Evolutionary conservation across 2,888 invertebrate species (phyloP).

Genomic region (Cotesia congregata): DNA sequence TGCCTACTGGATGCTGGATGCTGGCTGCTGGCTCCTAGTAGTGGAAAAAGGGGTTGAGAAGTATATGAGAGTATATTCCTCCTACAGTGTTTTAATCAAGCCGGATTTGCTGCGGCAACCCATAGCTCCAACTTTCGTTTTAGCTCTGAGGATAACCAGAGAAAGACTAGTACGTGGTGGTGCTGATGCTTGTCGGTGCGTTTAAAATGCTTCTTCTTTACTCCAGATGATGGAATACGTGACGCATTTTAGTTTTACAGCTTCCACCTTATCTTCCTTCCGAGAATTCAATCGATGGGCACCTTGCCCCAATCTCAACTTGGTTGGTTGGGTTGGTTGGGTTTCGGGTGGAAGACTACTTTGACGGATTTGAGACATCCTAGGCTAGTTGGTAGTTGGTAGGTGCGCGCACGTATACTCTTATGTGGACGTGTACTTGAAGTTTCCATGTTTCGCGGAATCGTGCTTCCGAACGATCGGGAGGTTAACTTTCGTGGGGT

Average conservation of each 20-base stretch:
- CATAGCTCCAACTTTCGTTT: slow-evolving; percentile 70
- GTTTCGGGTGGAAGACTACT: slow-evolving; percentile 17
- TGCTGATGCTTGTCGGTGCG: slow-evolving; percentile 22
- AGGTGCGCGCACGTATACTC: slow-evolving; percentile 39
- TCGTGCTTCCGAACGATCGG: slow-evolving; percentile 3
- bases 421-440: slow-evolving; percentile 22
- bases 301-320: slow-evolving; percentile 13
- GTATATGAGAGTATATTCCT: slow-evolving; percentile 61
- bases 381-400: slow-evolving; percentile 41
- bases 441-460: slow-evolving; percentile 32
- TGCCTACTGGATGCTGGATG: slow-evolving; percentile 23
- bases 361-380: slow-evolving; percentile 38
- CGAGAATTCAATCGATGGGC: slow-evolving; percentile 31
- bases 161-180: not conserved
- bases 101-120: slow-evolving; percentile 71
- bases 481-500: not conserved
- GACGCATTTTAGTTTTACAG: slow-evolving; percentile 31
- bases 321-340: not conserved
- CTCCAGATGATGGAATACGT: slow-evolving; percentile 30
- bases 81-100: slow-evolving; percentile 71
- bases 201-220: slow-evolving; percentile 25
- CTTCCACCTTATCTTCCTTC: slow-evolving; percentile 33
- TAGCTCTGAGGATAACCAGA: slow-evolving; percentile 54
- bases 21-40: slow-evolving; percentile 26
- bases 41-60: slow-evolving; percentile 57